These are phyloP conservation scores for Limnephilus rhombicus DNA, from an alignment of 2,888 invertebrate species.

Conservation along the genomic window DNA sequence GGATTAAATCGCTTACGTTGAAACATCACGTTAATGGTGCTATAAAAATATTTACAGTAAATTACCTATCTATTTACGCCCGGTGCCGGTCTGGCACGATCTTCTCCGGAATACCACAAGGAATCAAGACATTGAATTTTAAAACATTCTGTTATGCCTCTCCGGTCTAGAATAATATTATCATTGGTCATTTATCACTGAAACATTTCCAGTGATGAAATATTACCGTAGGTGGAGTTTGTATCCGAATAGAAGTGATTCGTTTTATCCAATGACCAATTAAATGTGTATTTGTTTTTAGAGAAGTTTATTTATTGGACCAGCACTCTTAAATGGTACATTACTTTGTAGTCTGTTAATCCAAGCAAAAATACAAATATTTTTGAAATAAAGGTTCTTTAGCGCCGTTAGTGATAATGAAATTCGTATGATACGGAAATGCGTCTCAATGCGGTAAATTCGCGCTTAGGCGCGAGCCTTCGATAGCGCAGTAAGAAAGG, in stretches of 20 bases:
- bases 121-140: slow-evolving; percentile 1
- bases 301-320: not conserved
- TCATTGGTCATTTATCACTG: not conserved
- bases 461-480: too few relatives aligned
- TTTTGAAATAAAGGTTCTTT: too few relatives aligned
- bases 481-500: too few relatives aligned
- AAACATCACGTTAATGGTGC: not conserved
- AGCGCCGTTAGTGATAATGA: too few relatives aligned
- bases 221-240: not conserved
- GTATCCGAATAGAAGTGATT: not conserved
- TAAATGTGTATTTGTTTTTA: not conserved
- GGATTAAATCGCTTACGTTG: slow-evolving; percentile 18
- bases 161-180: not conserved
- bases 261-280: not conserved
- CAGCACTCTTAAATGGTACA: too few relatives aligned
- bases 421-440: too few relatives aligned
- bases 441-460: too few relatives aligned
- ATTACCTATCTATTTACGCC: slow-evolving; percentile 18
- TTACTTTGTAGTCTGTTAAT: too few relatives aligned
- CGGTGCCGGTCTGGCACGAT: slow-evolving; percentile 16
- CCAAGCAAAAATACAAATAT: too few relatives aligned
- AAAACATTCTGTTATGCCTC: not conserved
- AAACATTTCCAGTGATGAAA: not conserved
- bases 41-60: slow-evolving; percentile 20
- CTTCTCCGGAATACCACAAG: not conserved